A percentile compares a stretch with the other conserved stretches of the same genome.
phyloP scores from a whole-genome alignment of 2,888 invertebrate genomes.

The Acanthosepion esculentum region DNA sequence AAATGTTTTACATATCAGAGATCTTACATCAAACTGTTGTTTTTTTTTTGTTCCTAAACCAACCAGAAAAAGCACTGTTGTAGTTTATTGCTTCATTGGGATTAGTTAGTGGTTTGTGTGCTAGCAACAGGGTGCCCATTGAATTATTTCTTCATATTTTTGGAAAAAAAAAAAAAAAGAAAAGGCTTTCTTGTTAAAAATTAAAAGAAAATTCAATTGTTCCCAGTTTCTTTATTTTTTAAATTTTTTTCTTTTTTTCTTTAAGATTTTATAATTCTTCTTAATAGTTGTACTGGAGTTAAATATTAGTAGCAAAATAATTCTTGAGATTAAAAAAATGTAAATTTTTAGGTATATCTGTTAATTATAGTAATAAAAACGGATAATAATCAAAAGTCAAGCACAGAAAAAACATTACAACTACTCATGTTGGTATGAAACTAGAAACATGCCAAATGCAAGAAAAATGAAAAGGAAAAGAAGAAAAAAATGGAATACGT shows the following conservation, averaged over 20 bases:
- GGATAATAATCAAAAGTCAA: too few relatives aligned
- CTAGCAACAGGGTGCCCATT: constrained; percentile 42
- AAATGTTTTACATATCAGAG: not conserved
- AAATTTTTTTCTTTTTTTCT: too few relatives aligned
- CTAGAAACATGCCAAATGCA: too few relatives aligned
- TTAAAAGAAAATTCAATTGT: not conserved
- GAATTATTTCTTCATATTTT: not conserved
- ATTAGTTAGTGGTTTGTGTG: constrained; percentile 39
- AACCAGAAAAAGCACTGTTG: not conserved
- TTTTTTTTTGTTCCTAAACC: not conserved
- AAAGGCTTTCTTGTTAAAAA: not conserved
- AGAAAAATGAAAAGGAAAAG: too few relatives aligned
- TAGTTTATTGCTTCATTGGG: constrained; percentile 20
- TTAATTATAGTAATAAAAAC: too few relatives aligned
- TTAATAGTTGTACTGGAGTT: not conserved
- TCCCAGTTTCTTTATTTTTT: not conserved
- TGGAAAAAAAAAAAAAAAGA: too few relatives aligned
- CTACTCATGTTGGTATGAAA: too few relatives aligned
- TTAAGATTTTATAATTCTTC: not conserved
- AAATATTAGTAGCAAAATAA: not conserved
- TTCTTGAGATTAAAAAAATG: not conserved
- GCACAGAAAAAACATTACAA: too few relatives aligned
- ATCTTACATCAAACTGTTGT: not conserved
- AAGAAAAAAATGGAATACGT: too few relatives aligned
- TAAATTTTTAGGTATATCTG: too few relatives aligned